Base-by-base conservation (phyloP, 2,888 invertebrate species). In the Ophion costatus region DNA sequence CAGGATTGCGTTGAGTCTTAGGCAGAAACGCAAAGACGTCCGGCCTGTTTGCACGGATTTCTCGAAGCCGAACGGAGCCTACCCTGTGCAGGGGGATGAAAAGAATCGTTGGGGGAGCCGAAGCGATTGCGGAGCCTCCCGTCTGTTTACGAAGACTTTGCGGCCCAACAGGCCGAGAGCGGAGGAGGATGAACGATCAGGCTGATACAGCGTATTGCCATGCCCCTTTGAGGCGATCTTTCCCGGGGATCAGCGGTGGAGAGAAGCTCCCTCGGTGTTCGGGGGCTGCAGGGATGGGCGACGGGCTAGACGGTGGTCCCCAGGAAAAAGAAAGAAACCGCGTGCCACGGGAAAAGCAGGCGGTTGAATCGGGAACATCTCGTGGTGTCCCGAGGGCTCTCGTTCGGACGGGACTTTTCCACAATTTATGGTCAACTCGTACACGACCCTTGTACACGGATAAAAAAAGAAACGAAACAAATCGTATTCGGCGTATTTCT, bases 361-460 rank as follows among this genome's bases (percentile, higher is more conserved):
- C 57, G n/a, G 79, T 42, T 11, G 67, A 76, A 64, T 74, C 70
- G 74, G 73, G 69, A 45, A 79, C 80, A 80, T 83, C 79, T 83
- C 75, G 56, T 70, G 70, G 83, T 70, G 63, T 80, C 83, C 80
- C 80, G 75, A 42, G 75, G 80, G 83, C 70, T 83, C 71, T 70
- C 51, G 70, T 57, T 24, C 75, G 51, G 33, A 74, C 57, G 42
- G 63, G 64, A 83, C 79, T 80, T 80, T 75, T 80, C 64, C 75
- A 73, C 75, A 75, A 76, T 75, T 79, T 85, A 80, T 80, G 79
- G 83, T 83, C 83, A 73, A 76, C 66, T 51, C 51, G 79, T 51
- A 59, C 70, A 66, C 59, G 45, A 66, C 57, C 56, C 24, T 73
- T 56, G 45, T 22, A 38, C n/a, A 75, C 11, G 56, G 64, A n/a